A percentile compares a stretch with the other conserved stretches of the same genome.
These are phyloP conservation scores for Eubasilissa splendida DNA, from an alignment of 2,888 invertebrate genomes.

Conservation along the genomic window DNA sequence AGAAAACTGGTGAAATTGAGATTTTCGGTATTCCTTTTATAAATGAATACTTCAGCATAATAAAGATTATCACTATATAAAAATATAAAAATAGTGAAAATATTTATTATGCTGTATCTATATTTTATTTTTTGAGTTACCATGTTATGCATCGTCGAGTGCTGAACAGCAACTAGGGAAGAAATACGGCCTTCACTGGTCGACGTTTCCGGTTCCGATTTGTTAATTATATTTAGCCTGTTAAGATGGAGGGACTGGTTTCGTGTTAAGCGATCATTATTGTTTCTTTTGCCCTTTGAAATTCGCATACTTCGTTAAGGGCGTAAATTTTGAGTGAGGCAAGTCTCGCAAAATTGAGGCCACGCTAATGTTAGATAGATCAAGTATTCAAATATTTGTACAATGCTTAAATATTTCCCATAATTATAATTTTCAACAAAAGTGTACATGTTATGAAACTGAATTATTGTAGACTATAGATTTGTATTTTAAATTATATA, in stretches of 20 bases:
- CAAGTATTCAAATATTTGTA: too few relatives aligned
- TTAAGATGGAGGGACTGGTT: constrained; percentile 35
- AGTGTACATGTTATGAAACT: too few relatives aligned
- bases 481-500: too few relatives aligned
- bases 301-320: constrained; percentile 22
- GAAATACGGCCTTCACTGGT: constrained; percentile 48
- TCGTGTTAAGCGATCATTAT: constrained; percentile 54
- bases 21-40: too few relatives aligned
- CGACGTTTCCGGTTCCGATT: constrained; percentile 56
- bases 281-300: constrained; percentile 20
- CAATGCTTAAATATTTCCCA: too few relatives aligned
- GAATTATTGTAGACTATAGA: too few relatives aligned
- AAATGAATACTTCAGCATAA: neutral
- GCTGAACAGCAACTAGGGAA: constrained; percentile 34
- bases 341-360: neutral
- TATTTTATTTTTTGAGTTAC: constrained; percentile 12
- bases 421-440: too few relatives aligned
- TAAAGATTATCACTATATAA: neutral
- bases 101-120: too few relatives aligned
- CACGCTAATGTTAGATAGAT: too few relatives aligned
- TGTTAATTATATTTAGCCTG: constrained; percentile 56
- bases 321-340: constrained; percentile 32
- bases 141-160: neutral
- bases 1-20: too few relatives aligned
- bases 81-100: too few relatives aligned